Evolutionary conservation across 2,797 vertebrate genomes (phyloP), one percentile per base, ranked within the genome.

Genomic region (Cyprinodon diabolis): DNA sequence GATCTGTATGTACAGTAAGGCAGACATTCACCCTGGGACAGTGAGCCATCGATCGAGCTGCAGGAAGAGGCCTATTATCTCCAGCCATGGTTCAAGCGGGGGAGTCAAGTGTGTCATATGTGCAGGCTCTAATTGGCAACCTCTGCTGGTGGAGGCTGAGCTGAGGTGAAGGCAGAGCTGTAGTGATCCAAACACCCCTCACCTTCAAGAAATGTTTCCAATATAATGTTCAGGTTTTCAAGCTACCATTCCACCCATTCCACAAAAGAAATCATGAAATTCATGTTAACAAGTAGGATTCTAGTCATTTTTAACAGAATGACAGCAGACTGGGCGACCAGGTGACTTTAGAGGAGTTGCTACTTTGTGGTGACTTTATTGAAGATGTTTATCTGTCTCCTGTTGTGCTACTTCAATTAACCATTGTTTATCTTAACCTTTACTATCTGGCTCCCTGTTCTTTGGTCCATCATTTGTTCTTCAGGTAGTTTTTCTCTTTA

Each of bases 81-180:
- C 91, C 82, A 93, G 88, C 91, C 91, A 92, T 89, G 93, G 93
- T 93, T 94, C 93, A 94, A 94, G 90, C 87, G 83, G 86, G 85
- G 89, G 90, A 94, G 93, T 94, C 93, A 93, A 94, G 90, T 93
- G 92, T 93, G 91, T 94, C 92, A 93, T 93, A 93, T 85, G 89
- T 93, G 92, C 91, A 91, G 88, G 70, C 91, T 93, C 90, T 94
- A 94, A 94, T 94, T 94, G 93, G 92, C 92, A 91, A 89, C 84
- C 86, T 83, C 86, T 86, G 87, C 84, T 74, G 81, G 87, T 85
- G 85, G 87, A 89, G 85, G 84, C 87, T 84, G 89, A 84, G 81
- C 74, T 79, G 84, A 71, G 83, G 87, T 23, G 25, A 86, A 82
- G 78, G 83, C 79, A 81, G 79, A 87, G 82, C 85, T 74, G 76